phyloP scores from a whole-genome alignment of 2,888 invertebrate genomes.

The Protophormia terraenovae region DNA sequence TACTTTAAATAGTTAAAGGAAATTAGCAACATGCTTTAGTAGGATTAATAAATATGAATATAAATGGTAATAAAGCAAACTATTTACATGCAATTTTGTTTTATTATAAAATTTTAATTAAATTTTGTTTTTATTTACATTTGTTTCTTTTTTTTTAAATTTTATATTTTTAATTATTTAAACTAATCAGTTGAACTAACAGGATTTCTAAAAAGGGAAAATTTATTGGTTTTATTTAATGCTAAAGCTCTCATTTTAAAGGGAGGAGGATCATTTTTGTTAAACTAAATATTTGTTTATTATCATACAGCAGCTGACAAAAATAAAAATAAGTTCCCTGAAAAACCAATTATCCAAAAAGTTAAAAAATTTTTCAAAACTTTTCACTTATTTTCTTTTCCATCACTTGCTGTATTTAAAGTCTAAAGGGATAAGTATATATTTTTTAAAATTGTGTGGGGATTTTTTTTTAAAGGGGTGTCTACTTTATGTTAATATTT shows the following conservation, averaged over 20 bases:
- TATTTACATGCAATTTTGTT: conserved; percentile 39
- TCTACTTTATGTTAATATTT: conserved; percentile 36
- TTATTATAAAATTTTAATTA: not conserved
- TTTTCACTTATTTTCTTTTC: conserved; percentile 11
- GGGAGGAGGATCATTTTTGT: not conserved
- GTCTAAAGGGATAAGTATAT: not conserved
- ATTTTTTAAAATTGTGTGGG: not conserved
- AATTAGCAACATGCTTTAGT: conserved; percentile 20
- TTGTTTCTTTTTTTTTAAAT: not conserved
- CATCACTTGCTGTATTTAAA: conserved; percentile 31
- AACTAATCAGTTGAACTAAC: conserved; percentile 47
- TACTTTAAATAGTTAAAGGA: no score
- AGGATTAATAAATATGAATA: not conserved
- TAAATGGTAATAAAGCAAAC: not conserved
- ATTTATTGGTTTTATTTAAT: not conserved
- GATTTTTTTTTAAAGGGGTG: conserved; percentile 18
- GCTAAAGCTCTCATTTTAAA: conserved; percentile 17
- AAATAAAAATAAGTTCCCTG: not conserved
- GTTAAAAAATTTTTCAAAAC: no score
- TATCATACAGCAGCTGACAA: conserved; percentile 22
- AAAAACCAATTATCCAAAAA: no score
- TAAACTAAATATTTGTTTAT: not conserved
- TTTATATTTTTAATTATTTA: not conserved
- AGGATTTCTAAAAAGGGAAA: conserved; percentile 6
- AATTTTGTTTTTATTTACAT: conserved; percentile 14